These are phyloP conservation scores for Canis aureus DNA, from an alignment of 2,113 vertebrate species.

Conservation along the genomic window DNA sequence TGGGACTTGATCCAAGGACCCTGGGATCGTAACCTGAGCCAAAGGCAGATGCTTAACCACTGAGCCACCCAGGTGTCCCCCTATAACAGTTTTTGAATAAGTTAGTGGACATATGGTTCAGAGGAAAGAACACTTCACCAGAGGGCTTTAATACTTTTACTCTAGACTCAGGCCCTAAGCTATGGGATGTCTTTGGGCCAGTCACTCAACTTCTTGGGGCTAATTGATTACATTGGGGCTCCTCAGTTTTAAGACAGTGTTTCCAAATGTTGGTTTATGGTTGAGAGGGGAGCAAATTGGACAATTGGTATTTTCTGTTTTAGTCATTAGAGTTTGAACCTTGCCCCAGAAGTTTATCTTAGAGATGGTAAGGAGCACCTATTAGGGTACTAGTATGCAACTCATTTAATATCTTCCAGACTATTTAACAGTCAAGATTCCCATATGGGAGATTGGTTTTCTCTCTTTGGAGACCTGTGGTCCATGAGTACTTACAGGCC, in stretches of 20 bases:
- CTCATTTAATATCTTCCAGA: not conserved
- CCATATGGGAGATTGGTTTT: not conserved
- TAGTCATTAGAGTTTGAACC: not conserved
- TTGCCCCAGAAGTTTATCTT: not conserved
- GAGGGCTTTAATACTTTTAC: not conserved
- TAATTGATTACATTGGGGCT: not conserved
- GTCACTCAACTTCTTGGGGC: not conserved
- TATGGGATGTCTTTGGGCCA: not conserved
- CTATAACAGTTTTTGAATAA: not conserved
- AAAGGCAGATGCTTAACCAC: too few species aligned
- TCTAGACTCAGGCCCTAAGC: not conserved
- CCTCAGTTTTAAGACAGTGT: not conserved
- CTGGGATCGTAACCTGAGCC: too few species aligned
- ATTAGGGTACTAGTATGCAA: not conserved
- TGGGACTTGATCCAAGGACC: too few species aligned
- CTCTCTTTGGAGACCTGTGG: not conserved
- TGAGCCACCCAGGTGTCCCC: too few species aligned
- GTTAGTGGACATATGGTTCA: not conserved
- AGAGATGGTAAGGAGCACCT: not conserved
- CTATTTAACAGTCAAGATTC: not conserved
- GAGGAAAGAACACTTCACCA: not conserved
- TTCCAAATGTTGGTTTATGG: not conserved
- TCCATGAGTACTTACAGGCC: not conserved
- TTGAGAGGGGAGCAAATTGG: not conserved
- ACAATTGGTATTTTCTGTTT: conserved; percentile 4